Evolutionary conservation across 2,797 vertebrate genomes (phyloP).

Genomic region (Hippopotamyrus pictus): DNA sequence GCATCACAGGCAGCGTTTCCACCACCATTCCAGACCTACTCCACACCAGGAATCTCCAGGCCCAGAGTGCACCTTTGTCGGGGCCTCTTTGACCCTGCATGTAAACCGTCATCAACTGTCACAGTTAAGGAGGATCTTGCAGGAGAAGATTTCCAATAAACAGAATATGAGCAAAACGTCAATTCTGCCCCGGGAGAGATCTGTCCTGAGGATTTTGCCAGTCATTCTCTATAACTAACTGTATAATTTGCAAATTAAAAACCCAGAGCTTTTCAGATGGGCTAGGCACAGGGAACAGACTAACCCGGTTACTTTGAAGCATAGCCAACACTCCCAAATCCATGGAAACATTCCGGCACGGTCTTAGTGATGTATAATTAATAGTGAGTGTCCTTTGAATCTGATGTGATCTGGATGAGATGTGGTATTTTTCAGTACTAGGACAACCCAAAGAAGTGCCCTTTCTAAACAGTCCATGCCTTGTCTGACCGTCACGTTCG

Average conservation of each 20-base stretch:
- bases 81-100: neutral
- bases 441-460: neutral
- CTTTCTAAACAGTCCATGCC: neutral
- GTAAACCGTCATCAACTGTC: neutral
- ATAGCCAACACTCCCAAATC: neutral
- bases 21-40: neutral
- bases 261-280: neutral
- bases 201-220: neutral
- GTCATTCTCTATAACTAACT: neutral
- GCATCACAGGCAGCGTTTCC: neutral
- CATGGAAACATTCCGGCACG: neutral
- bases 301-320: neutral
- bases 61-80: neutral
- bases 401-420: neutral
- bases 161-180: neutral
- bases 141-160: neutral
- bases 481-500: neutral
- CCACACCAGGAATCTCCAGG: neutral
- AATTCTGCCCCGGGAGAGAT: neutral
- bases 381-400: neutral
- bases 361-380: neutral
- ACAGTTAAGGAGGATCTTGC: neutral
- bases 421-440: neutral
- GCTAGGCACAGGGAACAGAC: neutral
- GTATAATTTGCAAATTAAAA: conserved; percentile 2